phyloP scores from a whole-genome alignment of 2,113 vertebrate species.

The Nothobranchius kuhntae region DNA sequence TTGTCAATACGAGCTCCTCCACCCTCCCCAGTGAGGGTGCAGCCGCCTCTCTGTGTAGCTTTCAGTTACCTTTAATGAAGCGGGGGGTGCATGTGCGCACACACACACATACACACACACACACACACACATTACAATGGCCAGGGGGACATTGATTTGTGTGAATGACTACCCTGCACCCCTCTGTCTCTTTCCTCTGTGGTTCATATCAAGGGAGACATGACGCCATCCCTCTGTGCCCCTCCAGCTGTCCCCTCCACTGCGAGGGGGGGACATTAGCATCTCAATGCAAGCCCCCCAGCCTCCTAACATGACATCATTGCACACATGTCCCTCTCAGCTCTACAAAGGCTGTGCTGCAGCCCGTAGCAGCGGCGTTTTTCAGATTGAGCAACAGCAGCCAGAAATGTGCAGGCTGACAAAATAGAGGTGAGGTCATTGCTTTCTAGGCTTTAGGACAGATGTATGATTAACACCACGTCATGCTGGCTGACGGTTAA shows the following conservation, averaged over 20 bases:
- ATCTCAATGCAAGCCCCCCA: slow-evolving; percentile 67
- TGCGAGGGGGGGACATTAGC: slow-evolving; percentile 70
- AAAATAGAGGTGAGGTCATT: slow-evolving; percentile 64
- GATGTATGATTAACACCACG: slow-evolving; percentile 18
- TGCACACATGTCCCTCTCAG: slow-evolving; percentile 73
- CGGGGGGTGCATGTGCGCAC: background rate
- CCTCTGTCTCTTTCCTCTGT: slow-evolving; percentile 43
- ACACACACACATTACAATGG: slow-evolving; percentile 13
- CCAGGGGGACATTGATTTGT: slow-evolving; percentile 68
- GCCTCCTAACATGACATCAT: slow-evolving; percentile 75
- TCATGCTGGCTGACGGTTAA: slow-evolving; percentile 45
- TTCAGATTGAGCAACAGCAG: slow-evolving; percentile 22
- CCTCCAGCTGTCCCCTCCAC: slow-evolving; percentile 73
- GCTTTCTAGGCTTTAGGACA: slow-evolving; percentile 26
- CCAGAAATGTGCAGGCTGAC: slow-evolving; percentile 59
- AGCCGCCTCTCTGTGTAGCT: slow-evolving; percentile 25
- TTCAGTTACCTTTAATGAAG: slow-evolving; percentile 65
- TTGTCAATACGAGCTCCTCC: slow-evolving; percentile 54
- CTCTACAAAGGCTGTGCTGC: slow-evolving; percentile 67
- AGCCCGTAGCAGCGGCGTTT: slow-evolving; percentile 39
- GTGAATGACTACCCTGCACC: slow-evolving; percentile 66
- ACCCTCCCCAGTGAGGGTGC: slow-evolving; percentile 13
- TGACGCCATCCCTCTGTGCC: slow-evolving; percentile 72
- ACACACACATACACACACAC: slow-evolving; percentile 24
- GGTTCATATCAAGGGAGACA: slow-evolving; percentile 69